Evolutionary conservation across 2,888 invertebrate genomes (phyloP), one percentile per base, ranked within the genome.

Genomic region (Pycnomerus fuliginosus): DNA sequence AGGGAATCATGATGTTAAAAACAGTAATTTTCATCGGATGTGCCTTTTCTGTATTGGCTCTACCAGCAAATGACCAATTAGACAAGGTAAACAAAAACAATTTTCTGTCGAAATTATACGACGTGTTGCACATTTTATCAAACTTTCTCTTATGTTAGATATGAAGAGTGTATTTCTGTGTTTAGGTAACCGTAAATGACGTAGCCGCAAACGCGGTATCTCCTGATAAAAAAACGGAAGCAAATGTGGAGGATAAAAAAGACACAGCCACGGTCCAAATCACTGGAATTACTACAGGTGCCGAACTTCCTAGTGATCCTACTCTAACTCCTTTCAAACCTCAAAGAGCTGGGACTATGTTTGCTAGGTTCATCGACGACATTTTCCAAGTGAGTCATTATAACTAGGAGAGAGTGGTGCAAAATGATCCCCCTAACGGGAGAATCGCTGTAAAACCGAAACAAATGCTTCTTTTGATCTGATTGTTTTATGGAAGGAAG

Each of bases 331-430:
- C 60, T 10, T 65, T 66, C 36, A 64, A 64, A 46, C 67, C 62
- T 2, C 66, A 58, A 41, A 49, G 62, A 34, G 58, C 65, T n/a
- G 64, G 65, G 32, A 61, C 64, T 0, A 61, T 62, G 56, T 68
- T 70, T 40, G 65, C 69, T 7, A 58, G 69, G 39, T 58, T 70
- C 25, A 70, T 70, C 24, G 69, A 70, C 44, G 70, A 70, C 32
- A 68, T 70, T 35, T 70, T 70, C 35, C 68, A 70, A 52, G 70
- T 70, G 11, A 24, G 7, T 24, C 24, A 24, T 14, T 14, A 14
- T 10, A 13, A 4, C 7, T 13, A 13, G 13, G 10, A 27, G n/a
- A n/a, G n/a, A n/a, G n/a, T n/a, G n/a, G n/a, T n/a, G n/a, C n/a
- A n/a, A n/a, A n/a, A n/a, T n/a, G n/a, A n/a, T n/a, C n/a, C n/a